Percentiles rank a stretch among this genome's conserved stretches.
Evolutionary conservation across 1,140 invertebrate genomes (phyloP).

Genomic region (Solen grandis): DNA sequence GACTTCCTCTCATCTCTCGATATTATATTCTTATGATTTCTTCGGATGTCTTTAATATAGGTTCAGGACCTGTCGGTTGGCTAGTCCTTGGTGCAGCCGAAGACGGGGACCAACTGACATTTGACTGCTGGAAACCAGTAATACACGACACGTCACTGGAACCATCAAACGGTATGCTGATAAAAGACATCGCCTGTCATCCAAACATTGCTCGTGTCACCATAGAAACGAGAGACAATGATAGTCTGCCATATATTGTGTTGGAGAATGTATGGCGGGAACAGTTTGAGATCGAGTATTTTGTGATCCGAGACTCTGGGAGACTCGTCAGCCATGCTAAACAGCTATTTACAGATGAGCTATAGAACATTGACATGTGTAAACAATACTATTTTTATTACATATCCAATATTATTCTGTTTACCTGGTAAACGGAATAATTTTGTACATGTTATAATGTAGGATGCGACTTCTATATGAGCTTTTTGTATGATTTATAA

Average conservation of each 20-base stretch:
- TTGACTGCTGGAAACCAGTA: constrained; percentile 31
- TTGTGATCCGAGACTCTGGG: background rate
- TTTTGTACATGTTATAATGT: too few species aligned
- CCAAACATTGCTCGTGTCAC: constrained; percentile 7
- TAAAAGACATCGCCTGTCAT: constrained; percentile 27
- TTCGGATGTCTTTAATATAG: too few species aligned
- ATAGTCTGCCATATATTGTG: background rate
- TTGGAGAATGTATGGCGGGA: constrained; percentile 28
- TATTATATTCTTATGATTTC: too few species aligned
- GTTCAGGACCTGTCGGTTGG: background rate
- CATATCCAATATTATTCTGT: too few species aligned
- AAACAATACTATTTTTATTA: too few species aligned
- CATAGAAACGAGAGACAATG: background rate
- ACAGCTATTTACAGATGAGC: too few species aligned
- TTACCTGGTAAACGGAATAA: too few species aligned
- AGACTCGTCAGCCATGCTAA: constrained; percentile 15
- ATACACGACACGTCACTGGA: background rate
- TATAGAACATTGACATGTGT: too few species aligned
- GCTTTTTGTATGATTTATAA: too few species aligned
- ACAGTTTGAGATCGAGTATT: constrained; percentile 17
- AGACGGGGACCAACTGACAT: background rate
- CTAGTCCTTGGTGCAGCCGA: background rate
- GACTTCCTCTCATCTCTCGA: too few species aligned
- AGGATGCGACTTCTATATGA: too few species aligned
- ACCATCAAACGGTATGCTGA: constrained; percentile 12